Conservation (phyloP, 2,797 vertebrate genomes). For the Malacoctenus gilli region DNA sequence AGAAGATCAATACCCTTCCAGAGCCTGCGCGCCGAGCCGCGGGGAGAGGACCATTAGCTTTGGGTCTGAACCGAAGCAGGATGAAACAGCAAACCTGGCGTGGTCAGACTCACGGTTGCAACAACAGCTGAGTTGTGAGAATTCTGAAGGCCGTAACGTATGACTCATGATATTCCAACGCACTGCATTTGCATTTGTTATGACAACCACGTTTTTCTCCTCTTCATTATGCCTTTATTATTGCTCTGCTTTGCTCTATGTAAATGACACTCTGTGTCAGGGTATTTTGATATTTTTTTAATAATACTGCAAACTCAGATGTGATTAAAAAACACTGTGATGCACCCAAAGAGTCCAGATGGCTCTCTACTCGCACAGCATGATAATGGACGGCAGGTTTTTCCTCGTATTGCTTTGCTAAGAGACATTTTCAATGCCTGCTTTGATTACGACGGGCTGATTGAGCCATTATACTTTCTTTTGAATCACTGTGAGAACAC, state of each 20-base stretch:
- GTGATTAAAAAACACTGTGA: slow-evolving; percentile 30
- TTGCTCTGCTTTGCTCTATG: slow-evolving; percentile 27
- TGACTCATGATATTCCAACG: neutral
- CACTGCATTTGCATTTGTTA: neutral
- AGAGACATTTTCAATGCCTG: neutral
- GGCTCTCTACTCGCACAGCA: neutral
- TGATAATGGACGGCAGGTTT: slow-evolving; percentile 13
- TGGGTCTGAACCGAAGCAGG: neutral
- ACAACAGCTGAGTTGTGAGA: neutral
- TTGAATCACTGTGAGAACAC: neutral
- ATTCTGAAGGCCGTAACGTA: neutral
- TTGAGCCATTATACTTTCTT: neutral
- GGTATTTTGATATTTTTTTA: slow-evolving; percentile 16
- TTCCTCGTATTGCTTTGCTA: slow-evolving; percentile 4
- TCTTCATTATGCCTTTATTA: slow-evolving; percentile 6
- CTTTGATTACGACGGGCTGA: neutral
- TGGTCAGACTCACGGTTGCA: neutral
- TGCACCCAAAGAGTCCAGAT: slow-evolving; percentile 22
- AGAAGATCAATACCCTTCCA: slow-evolving; percentile 5
- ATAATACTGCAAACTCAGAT: slow-evolving; percentile 27
- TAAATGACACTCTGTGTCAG: slow-evolving; percentile 20
- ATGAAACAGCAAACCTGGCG: neutral
- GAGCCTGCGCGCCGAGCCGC: slow-evolving; percentile 1
- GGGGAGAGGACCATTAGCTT: slow-evolving; percentile 4
- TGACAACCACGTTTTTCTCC: neutral